Percentiles rank a stretch among this genome's conserved stretches.
These are phyloP conservation scores for Drosophila sordidapex DNA, from an alignment of 2,888 invertebrate genomes.

Conservation along the genomic window DNA sequence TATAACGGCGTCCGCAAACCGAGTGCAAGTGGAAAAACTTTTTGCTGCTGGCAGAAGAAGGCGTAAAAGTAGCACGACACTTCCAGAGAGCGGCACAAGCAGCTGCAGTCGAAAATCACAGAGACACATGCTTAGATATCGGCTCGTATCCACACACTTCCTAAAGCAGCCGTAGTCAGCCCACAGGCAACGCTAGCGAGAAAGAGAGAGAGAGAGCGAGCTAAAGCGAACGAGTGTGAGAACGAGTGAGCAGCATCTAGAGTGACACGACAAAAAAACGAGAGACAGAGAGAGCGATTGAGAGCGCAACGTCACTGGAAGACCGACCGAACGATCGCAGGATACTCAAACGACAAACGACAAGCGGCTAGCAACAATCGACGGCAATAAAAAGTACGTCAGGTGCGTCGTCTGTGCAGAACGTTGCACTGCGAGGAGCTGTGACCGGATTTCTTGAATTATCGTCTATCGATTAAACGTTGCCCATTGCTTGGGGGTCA, in stretches of 20 bases:
- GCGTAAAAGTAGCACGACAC: slow-evolving; percentile 50
- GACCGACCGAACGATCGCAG: slow-evolving; percentile 67
- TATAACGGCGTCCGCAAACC: slow-evolving; percentile 63
- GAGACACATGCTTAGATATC: slow-evolving; percentile 93
- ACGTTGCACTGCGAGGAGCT: slow-evolving; percentile 47
- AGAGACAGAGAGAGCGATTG: slow-evolving; percentile 13
- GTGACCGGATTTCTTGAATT: slow-evolving; percentile 4
- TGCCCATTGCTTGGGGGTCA: not conserved
- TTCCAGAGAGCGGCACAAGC: slow-evolving; percentile 49
- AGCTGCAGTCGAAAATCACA: slow-evolving; percentile 71
- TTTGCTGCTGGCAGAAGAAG: slow-evolving; percentile 47
- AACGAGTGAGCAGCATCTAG: slow-evolving; percentile 28
- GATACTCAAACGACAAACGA: slow-evolving; percentile 42
- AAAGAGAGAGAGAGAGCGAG: slow-evolving; percentile 24
- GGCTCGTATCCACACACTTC: slow-evolving; percentile 96
- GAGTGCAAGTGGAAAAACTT: slow-evolving; percentile 57
- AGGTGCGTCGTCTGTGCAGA: slow-evolving; percentile 52
- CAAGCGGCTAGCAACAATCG: slow-evolving; percentile 1
- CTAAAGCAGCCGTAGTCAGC: slow-evolving; percentile 95
- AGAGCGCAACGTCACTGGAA: slow-evolving; percentile 29
- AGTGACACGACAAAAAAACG: slow-evolving; percentile 4
- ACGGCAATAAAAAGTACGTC: slow-evolving; percentile 51
- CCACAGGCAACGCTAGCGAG: slow-evolving; percentile 35
- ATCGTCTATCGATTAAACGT: slow-evolving; percentile 1
- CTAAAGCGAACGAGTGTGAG: slow-evolving; percentile 14